Evolutionary conservation across 1,140 invertebrate genomes (phyloP), one percentile per base, ranked within the genome.

Genomic region (Trissolcus basalis): DNA sequence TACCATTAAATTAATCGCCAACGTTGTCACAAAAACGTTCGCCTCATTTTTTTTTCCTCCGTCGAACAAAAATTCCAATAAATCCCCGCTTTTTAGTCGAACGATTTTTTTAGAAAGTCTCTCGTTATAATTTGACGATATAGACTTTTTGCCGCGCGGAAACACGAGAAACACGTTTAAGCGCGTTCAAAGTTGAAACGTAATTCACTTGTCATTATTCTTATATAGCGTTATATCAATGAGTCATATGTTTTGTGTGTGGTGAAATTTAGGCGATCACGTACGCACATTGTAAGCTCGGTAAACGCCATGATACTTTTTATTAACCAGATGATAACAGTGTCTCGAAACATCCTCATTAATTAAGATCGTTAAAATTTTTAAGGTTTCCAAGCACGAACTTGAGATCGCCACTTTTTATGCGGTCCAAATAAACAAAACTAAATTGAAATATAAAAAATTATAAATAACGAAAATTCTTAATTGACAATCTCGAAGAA

Each of bases 121-220:
- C 49, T 60, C 47, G 61, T 68, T 63, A 58, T 51, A 69, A 75
- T 75, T 75, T 50, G 39, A 36, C 15, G n/a, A 64, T 27, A 44
- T 27, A 27, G 19, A 27, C 6, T 44, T 44, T 8, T 44, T n/a
- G 11, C n/a, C 43, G 13, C 12, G 53, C 73, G 73, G 65, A 76
- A 70, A 48, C 65, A 4, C 55, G 44, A 50, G 19, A 27, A 68
- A 72, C 63, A 56, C 68, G 68, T 69, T 50, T 50, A 45, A 71
- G 47, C 75, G 63, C 32, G 68, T 63, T 77, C 53, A 33, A 72
- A 72, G 71, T 67, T 68, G 58, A 72, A 72, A 64, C 75, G 63
- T 67, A 69, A 61, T 70, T 77, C 61, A 50, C 53, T 71, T 59
- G 67, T 56, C 43, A 77, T 77, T 68, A 68, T 60, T 64, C 72